Percentiles rank a stretch among this genome's conserved stretches.
These are phyloP conservation scores for Cichlasoma orientale DNA, from an alignment of 2,797 vertebrate genomes.

Conservation along the genomic window DNA sequence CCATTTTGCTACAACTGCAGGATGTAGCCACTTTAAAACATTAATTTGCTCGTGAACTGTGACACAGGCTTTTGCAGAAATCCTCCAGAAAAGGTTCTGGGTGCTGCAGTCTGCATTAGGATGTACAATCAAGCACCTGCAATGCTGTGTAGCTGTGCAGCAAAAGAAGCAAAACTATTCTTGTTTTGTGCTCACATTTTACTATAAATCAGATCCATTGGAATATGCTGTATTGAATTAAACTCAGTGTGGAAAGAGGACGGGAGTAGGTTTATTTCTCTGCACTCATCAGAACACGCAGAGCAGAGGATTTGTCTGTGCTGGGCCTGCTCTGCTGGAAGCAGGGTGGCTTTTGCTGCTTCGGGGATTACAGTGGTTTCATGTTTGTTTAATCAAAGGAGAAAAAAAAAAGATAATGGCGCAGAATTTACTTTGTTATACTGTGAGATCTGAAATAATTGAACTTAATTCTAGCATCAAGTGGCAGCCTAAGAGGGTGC, in stretches of 20 bases:
- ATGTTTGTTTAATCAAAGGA: conserved; percentile 21
- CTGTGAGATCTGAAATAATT: conserved; percentile 5
- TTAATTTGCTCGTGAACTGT: background rate
- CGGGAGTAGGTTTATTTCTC: background rate
- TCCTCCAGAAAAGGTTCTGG: too few species aligned
- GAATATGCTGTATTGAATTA: background rate
- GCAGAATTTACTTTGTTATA: background rate
- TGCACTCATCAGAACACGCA: background rate
- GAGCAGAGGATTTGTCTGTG: background rate
- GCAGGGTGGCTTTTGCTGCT: conserved; percentile 10
- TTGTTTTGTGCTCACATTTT: background rate
- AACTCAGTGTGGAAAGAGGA: background rate
- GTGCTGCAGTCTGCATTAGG: background rate
- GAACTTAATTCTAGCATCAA: background rate
- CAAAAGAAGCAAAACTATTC: background rate
- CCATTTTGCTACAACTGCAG: background rate
- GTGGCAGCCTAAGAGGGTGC: background rate
- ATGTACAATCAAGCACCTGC: background rate
- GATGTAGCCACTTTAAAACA: background rate
- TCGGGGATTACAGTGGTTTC: conserved; percentile 11
- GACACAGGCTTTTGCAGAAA: too few species aligned
- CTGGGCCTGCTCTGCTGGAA: background rate
- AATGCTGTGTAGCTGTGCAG: background rate
- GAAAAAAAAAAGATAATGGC: background rate
- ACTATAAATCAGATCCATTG: background rate